Conservation (phyloP, 2,113 vertebrate genomes). For the Phodopus roborovskii region DNA sequence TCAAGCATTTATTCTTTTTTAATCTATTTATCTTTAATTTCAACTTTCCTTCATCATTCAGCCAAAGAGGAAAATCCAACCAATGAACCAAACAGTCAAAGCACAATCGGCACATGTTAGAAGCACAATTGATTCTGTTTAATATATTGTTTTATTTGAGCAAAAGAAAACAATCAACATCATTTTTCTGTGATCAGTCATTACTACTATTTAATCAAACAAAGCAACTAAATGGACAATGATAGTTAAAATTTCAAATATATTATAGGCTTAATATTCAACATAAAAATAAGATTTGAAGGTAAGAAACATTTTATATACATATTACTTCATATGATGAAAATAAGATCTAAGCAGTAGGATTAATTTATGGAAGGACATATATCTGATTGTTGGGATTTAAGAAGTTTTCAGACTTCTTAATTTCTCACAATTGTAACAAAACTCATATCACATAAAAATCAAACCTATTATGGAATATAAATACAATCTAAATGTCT, state of each 20-base stretch:
- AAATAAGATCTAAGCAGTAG: background rate
- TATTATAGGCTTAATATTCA: background rate
- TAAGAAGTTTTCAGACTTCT: background rate
- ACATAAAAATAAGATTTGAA: background rate
- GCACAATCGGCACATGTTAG: background rate
- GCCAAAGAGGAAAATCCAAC: background rate
- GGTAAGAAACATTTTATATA: background rate
- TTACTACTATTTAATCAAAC: background rate
- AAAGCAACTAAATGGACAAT: background rate
- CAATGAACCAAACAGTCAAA: background rate
- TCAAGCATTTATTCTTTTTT: background rate
- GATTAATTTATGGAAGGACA: background rate
- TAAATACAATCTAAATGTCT: background rate
- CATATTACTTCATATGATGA: background rate
- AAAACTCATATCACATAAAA: background rate
- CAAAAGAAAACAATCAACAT: background rate
- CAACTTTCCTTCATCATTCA: background rate
- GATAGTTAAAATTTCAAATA: background rate
- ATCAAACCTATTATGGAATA: background rate
- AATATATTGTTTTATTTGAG: background rate
- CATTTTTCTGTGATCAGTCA: background rate
- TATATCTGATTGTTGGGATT: background rate
- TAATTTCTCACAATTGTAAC: background rate
- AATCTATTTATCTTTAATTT: background rate
- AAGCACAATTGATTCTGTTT: background rate